Percentiles rank a stretch among this genome's conserved stretches.
phyloP scores from a whole-genome alignment of 1,140 invertebrate species.

The Calephelis nemesis region DNA sequence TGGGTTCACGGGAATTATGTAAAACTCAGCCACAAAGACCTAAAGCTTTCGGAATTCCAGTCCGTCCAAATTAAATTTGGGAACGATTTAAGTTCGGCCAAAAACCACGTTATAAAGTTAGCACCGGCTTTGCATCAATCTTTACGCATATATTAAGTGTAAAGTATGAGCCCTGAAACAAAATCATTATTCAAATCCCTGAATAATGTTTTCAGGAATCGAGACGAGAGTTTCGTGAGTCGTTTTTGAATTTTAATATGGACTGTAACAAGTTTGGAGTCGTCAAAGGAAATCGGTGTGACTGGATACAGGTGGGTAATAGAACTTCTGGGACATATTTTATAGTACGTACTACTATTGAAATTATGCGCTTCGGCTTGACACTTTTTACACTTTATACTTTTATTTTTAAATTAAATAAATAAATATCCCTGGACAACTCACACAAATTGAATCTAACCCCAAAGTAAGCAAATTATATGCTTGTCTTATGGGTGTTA shows the following conservation, averaged over 20 bases:
- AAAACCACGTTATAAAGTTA: constrained; percentile 72
- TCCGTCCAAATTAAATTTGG: constrained; percentile 60
- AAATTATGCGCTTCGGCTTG: too few relatives aligned
- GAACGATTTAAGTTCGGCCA: constrained; percentile 69
- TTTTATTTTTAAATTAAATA: too few relatives aligned
- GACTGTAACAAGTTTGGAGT: constrained; percentile 75
- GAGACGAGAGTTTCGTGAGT: constrained; percentile 64
- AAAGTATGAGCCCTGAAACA: constrained; percentile 63
- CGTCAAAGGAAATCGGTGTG: constrained; percentile 73
- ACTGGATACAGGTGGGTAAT: constrained; percentile 35
- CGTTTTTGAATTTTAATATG: constrained; percentile 79
- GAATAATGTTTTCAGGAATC: constrained; percentile 76
- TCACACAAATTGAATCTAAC: too few relatives aligned
- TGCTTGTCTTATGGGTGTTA: too few relatives aligned
- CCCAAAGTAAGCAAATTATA: too few relatives aligned
- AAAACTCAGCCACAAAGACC: not conserved
- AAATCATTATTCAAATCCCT: constrained; percentile 77
- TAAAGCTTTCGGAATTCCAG: constrained; percentile 11
- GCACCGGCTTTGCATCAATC: constrained; percentile 44
- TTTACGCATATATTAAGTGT: constrained; percentile 69
- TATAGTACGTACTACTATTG: too few relatives aligned
- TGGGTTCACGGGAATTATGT: not conserved
- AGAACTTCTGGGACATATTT: constrained; percentile 43
- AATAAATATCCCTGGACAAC: too few relatives aligned
- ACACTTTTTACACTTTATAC: too few relatives aligned